A percentile compares a stretch with the other conserved stretches of the same genome.
phyloP scores from a whole-genome alignment of 2,888 invertebrate genomes.

The Leucania comma region DNA sequence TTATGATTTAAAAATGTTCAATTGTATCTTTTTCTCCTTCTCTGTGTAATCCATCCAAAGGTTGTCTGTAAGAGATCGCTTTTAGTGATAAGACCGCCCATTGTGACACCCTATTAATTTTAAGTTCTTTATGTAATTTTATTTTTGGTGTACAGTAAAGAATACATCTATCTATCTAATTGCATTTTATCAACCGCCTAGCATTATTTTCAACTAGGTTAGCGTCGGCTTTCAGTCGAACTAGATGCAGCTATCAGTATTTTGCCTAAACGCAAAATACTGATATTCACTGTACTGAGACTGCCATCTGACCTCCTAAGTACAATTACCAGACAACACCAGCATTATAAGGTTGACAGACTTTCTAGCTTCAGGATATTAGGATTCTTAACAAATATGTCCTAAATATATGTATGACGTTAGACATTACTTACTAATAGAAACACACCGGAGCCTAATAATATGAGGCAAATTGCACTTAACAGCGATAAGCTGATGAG shows the following conservation, averaged over 20 bases:
- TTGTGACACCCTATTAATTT: too few species aligned
- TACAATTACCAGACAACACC: constrained; percentile 13
- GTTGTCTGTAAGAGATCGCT: too few species aligned
- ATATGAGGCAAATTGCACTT: not conserved
- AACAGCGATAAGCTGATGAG: not conserved
- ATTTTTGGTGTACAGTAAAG: too few species aligned
- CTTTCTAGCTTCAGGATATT: constrained; percentile 5
- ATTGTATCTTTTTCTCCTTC: too few species aligned
- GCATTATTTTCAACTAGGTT: constrained; percentile 20
- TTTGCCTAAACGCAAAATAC: constrained; percentile 13
- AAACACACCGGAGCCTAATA: not conserved
- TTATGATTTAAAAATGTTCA: constrained; percentile 14
- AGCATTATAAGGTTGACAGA: constrained; percentile 15
- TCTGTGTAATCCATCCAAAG: too few species aligned
- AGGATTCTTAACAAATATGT: not conserved
- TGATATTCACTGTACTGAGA: not conserved
- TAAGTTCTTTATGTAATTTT: too few species aligned
- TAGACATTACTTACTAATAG: not conserved
- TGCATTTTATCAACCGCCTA: constrained; percentile 10
- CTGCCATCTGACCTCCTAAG: constrained; percentile 9
- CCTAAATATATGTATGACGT: constrained; percentile 1
- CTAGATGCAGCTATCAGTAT: not conserved
- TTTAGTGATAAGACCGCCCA: too few species aligned
- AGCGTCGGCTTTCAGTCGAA: constrained; percentile 10
- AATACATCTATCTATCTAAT: too few species aligned